Evolutionary conservation across 2,113 vertebrate genomes (phyloP).

Genomic region (Halichoeres trimaculatus): DNA sequence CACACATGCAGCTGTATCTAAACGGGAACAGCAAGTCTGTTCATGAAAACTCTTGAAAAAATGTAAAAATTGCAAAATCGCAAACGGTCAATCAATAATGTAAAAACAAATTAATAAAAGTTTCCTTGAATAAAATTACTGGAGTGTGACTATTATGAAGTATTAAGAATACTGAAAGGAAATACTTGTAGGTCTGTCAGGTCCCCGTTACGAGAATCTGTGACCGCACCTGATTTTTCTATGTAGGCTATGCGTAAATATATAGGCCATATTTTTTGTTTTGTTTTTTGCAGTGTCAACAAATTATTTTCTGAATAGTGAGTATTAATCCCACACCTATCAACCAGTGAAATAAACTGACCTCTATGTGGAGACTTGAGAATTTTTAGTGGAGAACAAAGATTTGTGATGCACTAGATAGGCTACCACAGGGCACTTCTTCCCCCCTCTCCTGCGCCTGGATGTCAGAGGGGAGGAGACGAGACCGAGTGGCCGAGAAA

Average conservation of each 20-base stretch:
- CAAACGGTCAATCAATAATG: too few species aligned
- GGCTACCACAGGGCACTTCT: slow-evolving; percentile 50
- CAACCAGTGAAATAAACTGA: slow-evolving; percentile 41
- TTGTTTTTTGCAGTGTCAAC: too few species aligned
- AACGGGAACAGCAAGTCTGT: not conserved
- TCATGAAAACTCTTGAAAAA: not conserved
- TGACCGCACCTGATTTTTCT: too few species aligned
- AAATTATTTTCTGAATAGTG: slow-evolving; percentile 13
- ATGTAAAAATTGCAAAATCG: not conserved
- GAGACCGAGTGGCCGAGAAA: slow-evolving; percentile 44
- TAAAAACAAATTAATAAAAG: too few species aligned
- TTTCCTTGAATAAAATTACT: too few species aligned
- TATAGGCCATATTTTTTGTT: too few species aligned
- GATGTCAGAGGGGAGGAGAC: slow-evolving; percentile 52
- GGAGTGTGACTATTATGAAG: too few species aligned
- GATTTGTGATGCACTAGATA: slow-evolving; percentile 53
- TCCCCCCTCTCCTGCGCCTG: slow-evolving; percentile 35
- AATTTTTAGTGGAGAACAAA: slow-evolving; percentile 44
- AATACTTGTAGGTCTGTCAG: too few species aligned
- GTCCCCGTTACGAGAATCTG: too few species aligned
- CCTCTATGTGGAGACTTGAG: slow-evolving; percentile 12
- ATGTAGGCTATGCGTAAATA: too few species aligned
- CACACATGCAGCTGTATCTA: not conserved
- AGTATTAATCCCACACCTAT: slow-evolving; percentile 16
- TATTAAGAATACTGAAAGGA: too few species aligned